Conservation (phyloP, 2,113 vertebrate species). For the Pedetes capensis region DNA sequence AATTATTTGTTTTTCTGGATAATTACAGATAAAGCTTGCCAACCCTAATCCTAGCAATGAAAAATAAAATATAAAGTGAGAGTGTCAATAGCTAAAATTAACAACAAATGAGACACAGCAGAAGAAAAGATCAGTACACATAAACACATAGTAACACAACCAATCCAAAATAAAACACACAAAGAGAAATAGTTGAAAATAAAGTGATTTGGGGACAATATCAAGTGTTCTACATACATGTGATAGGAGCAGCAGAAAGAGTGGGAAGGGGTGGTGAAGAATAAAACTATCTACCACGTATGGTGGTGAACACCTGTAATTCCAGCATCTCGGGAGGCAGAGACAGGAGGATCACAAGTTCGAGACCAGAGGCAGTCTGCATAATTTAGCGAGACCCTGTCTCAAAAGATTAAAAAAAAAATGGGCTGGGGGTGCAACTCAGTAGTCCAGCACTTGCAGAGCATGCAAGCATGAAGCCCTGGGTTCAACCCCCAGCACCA, state of each 20-base stretch:
- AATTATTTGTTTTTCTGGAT: not conserved
- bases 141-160: not conserved
- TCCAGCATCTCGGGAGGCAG: no score
- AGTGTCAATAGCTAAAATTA: not conserved
- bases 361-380: no score
- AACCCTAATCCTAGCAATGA: not conserved
- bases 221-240: not conserved
- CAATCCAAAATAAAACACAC: not conserved
- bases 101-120: not conserved
- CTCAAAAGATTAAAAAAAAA: no score
- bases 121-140: conserved; percentile 24
- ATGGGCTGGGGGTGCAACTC: no score
- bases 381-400: no score
- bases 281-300: no score
- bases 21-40: not conserved
- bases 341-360: no score
- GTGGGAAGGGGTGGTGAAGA: not conserved
- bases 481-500: no score
- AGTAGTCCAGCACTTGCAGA: no score
- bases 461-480: no score
- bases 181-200: not conserved
- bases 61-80: not conserved
- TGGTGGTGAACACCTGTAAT: no score
- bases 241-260: not conserved
- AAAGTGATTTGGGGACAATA: not conserved